Conservation (phyloP, 2,888 invertebrate genomes). For the Eupithecia tripunctaria region DNA sequence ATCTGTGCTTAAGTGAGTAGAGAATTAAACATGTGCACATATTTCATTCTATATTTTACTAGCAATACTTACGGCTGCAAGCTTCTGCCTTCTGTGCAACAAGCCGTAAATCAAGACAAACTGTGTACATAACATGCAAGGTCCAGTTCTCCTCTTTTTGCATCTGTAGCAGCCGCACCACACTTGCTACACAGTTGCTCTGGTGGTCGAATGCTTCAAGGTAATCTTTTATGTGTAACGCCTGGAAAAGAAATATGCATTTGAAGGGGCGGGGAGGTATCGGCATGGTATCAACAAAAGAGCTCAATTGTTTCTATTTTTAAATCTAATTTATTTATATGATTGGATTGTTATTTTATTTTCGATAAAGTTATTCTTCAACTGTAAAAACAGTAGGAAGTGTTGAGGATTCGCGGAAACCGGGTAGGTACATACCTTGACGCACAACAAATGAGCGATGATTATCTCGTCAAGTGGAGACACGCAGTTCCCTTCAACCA, state of each 20-base stretch:
- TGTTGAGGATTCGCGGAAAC: background rate
- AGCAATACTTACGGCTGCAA: constrained; percentile 58
- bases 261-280: background rate
- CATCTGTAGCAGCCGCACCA: constrained; percentile 92
- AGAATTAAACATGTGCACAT: background rate
- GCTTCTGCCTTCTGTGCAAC: constrained; percentile 91
- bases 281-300: background rate
- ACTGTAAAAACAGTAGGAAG: background rate
- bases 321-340: too few species aligned
- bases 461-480: constrained; percentile 91
- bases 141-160: constrained; percentile 99
- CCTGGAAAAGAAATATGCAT: constrained; percentile 57
- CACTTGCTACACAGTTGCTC: constrained; percentile 89
- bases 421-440: constrained; percentile 83
- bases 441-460: constrained; percentile 88
- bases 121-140: constrained; percentile 95
- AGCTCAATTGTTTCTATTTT: too few species aligned
- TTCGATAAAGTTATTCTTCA: too few species aligned
- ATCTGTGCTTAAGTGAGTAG: background rate
- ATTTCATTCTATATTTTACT: background rate
- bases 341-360: too few species aligned
- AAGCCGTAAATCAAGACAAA: constrained; percentile 95
- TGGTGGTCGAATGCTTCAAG: constrained; percentile 91
- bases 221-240: constrained; percentile 77
- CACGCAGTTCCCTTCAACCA: constrained; percentile 88